Conservation (phyloP, 1,140 invertebrate species). For the Drosophila triauraria region DNA sequence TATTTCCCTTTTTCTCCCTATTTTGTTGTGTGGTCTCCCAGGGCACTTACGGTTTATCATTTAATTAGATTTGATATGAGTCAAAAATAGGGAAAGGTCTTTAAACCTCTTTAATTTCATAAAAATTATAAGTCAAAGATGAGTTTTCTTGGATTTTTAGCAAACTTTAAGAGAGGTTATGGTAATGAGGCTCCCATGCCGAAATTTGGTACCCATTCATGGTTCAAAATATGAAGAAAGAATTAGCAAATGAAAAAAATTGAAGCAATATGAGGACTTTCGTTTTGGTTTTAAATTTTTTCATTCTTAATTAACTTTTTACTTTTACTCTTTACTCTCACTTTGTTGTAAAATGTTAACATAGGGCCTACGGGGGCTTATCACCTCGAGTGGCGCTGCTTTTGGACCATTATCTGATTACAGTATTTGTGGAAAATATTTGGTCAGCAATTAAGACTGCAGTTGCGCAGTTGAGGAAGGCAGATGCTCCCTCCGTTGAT, state of each 20-base stretch:
- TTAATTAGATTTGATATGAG: conserved; percentile 16
- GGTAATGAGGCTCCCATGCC: too few relatives aligned
- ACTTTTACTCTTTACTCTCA: neutral
- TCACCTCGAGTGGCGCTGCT: conserved; percentile 11
- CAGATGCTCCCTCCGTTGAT: conserved; percentile 14
- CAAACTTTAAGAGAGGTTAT: too few relatives aligned
- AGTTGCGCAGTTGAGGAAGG: conserved; percentile 66
- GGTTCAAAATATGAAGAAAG: too few relatives aligned
- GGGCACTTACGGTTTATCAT: conserved; percentile 4
- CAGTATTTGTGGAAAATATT: conserved; percentile 77
- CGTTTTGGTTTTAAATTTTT: neutral
- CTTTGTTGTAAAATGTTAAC: neutral
- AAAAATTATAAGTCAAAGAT: neutral
- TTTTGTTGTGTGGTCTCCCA: conserved; percentile 3
- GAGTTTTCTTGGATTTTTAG: neutral
- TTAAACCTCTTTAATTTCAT: neutral
- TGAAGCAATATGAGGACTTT: neutral
- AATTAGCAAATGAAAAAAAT: too few relatives aligned
- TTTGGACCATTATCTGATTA: conserved; percentile 61
- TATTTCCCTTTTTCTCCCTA: conserved; percentile 3
- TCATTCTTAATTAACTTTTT: too few relatives aligned
- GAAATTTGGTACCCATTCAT: too few relatives aligned
- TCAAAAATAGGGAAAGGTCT: neutral
- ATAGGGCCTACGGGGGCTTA: conserved; percentile 5
- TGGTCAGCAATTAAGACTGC: conserved; percentile 71